These are phyloP conservation scores for Percopsis transmontana DNA, from an alignment of 2,113 vertebrate genomes.

Conservation along the genomic window DNA sequence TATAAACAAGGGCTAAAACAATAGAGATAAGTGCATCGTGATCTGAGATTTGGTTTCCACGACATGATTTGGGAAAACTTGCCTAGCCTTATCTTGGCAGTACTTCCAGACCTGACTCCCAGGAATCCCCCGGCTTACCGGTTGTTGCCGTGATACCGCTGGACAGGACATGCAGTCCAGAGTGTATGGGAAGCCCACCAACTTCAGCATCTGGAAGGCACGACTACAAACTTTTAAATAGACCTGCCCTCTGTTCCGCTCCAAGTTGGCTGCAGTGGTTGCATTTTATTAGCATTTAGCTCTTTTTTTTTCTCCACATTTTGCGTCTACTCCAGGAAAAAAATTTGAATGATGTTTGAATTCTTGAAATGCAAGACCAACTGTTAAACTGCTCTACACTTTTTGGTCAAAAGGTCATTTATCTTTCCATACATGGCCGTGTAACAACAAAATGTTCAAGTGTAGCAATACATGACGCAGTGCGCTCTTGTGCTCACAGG, in stretches of 20 bases:
- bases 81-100: slow-evolving; percentile 58
- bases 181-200: slow-evolving; percentile 65
- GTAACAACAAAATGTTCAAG: slow-evolving; percentile 22
- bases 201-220: slow-evolving; percentile 62
- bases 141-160: slow-evolving; percentile 66
- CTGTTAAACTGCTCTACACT: not conserved
- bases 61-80: too few species aligned
- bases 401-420: too few species aligned
- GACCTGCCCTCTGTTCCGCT: slow-evolving; percentile 32
- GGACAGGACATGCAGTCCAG: slow-evolving; percentile 71
- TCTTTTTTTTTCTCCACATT: slow-evolving; percentile 30
- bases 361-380: slow-evolving; percentile 16
- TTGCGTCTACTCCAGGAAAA: slow-evolving; percentile 10
- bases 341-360: slow-evolving; percentile 23
- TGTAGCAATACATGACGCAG: slow-evolving; percentile 21
- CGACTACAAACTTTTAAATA: slow-evolving; percentile 63
- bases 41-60: slow-evolving; percentile 14
- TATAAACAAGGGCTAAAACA: slow-evolving; percentile 21
- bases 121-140: slow-evolving; percentile 65
- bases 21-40: slow-evolving; percentile 38
- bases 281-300: too few species aligned
- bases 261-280: slow-evolving; percentile 23
- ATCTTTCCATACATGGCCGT: not conserved
- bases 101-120: slow-evolving; percentile 48
- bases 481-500: slow-evolving; percentile 1